These are phyloP conservation scores for Pogona vitticeps DNA, from an alignment of 2,113 vertebrate genomes.

Conservation along the genomic window DNA sequence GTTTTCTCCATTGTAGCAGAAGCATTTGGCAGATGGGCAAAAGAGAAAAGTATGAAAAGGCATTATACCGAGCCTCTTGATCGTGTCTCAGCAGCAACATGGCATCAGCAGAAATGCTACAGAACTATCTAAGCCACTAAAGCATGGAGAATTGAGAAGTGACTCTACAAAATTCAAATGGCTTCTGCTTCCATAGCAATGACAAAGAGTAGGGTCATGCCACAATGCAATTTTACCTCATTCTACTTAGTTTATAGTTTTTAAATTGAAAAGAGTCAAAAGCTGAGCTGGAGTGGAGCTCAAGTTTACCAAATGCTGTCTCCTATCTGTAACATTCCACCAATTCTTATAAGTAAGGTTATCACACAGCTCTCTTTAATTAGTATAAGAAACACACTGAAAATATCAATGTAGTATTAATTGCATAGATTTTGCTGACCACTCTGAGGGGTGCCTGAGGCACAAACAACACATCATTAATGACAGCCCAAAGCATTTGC, in stretches of 20 bases:
- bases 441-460: constrained; percentile 18
- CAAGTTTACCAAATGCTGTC: background rate
- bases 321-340: background rate
- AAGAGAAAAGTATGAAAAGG: background rate
- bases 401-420: constrained; percentile 42
- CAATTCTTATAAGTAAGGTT: background rate
- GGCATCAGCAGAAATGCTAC: background rate
- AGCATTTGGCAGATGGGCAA: background rate
- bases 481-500: constrained; percentile 21
- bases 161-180: background rate
- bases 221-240: background rate
- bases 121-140: background rate
- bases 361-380: constrained; percentile 12
- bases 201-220: background rate
- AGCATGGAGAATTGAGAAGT: background rate
- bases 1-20: background rate
- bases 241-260: background rate
- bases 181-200: background rate
- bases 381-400: background rate
- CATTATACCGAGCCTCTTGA: no score
- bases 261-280: background rate
- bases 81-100: background rate
- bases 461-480: constrained; percentile 1
- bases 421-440: constrained; percentile 31
- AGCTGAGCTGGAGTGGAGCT: background rate